Percentiles rank a stretch among this genome's conserved stretches.
phyloP scores from a whole-genome alignment of 1,140 invertebrate genomes.

The Calosoma granatense region DNA sequence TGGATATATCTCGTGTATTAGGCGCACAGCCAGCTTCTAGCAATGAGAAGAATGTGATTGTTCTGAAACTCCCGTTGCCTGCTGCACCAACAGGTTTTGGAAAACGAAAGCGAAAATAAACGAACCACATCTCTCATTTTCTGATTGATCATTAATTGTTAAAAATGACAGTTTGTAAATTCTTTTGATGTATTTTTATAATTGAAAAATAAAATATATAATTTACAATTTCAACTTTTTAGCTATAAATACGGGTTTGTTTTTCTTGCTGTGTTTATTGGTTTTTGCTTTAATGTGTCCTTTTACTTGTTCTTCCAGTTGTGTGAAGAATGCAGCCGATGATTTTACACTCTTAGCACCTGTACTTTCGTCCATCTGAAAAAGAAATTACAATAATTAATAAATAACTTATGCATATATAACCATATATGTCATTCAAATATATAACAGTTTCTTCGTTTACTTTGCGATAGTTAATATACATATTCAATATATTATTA shows the following conservation, averaged over 20 bases:
- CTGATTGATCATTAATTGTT: too few relatives aligned
- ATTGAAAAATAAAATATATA: conserved; percentile 8
- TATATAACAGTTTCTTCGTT: conserved; percentile 4
- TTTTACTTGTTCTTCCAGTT: conserved; percentile 65
- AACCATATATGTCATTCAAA: too few relatives aligned
- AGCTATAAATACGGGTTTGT: conserved; percentile 30
- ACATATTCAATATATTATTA: too few relatives aligned
- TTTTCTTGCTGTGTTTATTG: conserved; percentile 29
- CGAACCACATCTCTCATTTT: not conserved
- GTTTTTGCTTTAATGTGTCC: conserved; percentile 38
- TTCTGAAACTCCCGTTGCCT: conserved; percentile 38
- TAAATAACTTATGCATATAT: conserved; percentile 7
- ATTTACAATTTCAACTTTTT: conserved; percentile 41
- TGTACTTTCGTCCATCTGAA: conserved; percentile 38
- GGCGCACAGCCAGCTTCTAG: conserved; percentile 27
- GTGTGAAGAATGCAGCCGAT: conserved; percentile 71
- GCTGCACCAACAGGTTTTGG: conserved; percentile 18
- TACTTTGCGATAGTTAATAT: too few relatives aligned
- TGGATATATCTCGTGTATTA: conserved; percentile 34
- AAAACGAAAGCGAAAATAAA: conserved; percentile 21
- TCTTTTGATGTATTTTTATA: too few relatives aligned
- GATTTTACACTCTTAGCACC: conserved; percentile 56
- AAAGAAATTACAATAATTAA: conserved; percentile 10
- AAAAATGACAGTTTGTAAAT: too few relatives aligned
- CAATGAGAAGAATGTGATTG: conserved; percentile 31